Evolutionary conservation across 2,888 invertebrate genomes (phyloP).

Genomic region (Sarcophaga variegata): DNA sequence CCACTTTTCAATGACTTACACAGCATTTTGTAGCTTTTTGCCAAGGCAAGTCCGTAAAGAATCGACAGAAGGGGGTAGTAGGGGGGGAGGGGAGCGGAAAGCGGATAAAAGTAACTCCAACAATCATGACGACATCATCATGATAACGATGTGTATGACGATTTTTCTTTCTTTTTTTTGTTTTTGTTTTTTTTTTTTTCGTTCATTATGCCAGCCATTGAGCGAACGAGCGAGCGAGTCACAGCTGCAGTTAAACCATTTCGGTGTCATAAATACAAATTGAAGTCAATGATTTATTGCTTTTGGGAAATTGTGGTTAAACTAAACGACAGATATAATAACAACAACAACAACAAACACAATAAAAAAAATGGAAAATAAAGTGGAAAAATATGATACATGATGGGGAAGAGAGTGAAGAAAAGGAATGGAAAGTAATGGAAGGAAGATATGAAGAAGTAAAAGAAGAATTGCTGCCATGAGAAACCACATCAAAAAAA

Average conservation of each 20-base stretch:
- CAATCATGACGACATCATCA: background rate
- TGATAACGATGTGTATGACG: background rate
- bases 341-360: conserved; percentile 28
- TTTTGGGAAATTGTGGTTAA: conserved; percentile 73
- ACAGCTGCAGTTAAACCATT: conserved; percentile 63
- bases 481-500: background rate
- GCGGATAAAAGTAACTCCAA: too few species aligned
- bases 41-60: background rate
- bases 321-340: conserved; percentile 59
- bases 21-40: background rate
- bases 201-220: background rate
- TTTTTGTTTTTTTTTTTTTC: too few species aligned
- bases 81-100: background rate
- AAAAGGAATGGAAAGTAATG: background rate
- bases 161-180: background rate
- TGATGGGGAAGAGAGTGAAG: conserved; percentile 11
- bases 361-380: conserved; percentile 36
- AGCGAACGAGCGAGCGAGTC: background rate
- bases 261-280: conserved; percentile 72
- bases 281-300: conserved; percentile 73
- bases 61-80: background rate
- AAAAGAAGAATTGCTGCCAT: background rate
- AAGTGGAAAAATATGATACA: conserved; percentile 29
- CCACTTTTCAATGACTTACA: conserved; percentile 3
- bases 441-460: background rate